Conservation (phyloP, 2,888 invertebrate genomes). For the Ptilodon capucinus region DNA sequence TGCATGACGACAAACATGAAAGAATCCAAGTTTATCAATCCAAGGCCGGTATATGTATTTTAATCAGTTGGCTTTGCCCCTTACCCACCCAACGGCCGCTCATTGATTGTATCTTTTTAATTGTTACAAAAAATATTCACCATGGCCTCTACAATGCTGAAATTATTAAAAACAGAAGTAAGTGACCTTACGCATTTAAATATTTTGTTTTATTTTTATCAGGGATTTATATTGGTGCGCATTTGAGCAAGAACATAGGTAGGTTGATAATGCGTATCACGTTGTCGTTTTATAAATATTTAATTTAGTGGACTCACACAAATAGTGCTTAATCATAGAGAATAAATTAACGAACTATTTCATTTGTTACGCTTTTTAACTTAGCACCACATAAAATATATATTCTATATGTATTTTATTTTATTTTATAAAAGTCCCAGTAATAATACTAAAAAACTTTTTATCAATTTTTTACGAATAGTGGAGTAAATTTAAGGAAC, state of each 20-base stretch:
- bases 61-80: conserved; percentile 69
- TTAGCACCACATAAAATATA: too few species aligned
- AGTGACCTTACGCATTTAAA: conserved; percentile 38
- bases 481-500: too few species aligned
- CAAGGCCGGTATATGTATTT: conserved; percentile 75
- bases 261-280: conserved; percentile 25
- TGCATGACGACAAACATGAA: conserved; percentile 46
- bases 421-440: too few species aligned
- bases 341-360: too few species aligned
- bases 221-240: conserved; percentile 7
- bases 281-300: conserved; percentile 28
- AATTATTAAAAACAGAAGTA: conserved; percentile 73
- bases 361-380: too few species aligned
- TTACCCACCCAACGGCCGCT: conserved; percentile 47
- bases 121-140: conserved; percentile 6
- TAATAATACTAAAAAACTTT: too few species aligned
- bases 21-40: conserved; percentile 65
- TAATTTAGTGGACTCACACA: too few species aligned
- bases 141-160: conserved; percentile 73
- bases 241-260: conserved; percentile 4
- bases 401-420: too few species aligned
- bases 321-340: too few species aligned
- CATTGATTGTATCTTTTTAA: conserved; percentile 22
- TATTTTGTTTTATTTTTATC: conserved; percentile 6
- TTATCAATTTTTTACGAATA: too few species aligned